A percentile compares a stretch with the other conserved stretches of the same genome.
Evolutionary conservation across 2,113 vertebrate species (phyloP).

Genomic region (Atherinomorus stipes): DNA sequence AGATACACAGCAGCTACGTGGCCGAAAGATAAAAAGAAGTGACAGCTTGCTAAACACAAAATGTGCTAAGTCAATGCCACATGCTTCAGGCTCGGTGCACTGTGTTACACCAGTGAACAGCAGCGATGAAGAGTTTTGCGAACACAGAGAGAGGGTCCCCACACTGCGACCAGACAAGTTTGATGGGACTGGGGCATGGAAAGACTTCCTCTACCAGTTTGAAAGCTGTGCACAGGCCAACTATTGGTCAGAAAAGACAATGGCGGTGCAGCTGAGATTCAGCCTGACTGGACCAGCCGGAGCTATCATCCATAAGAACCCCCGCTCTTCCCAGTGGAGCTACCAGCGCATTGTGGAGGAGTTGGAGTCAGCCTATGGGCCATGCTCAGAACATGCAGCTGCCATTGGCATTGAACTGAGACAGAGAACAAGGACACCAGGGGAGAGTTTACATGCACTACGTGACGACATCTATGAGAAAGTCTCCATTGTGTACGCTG

Average conservation of each 20-base stretch:
- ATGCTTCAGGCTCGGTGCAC: no score
- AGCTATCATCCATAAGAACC: background rate
- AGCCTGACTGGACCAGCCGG: background rate
- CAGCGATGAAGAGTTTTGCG: no score
- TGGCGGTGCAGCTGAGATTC: background rate
- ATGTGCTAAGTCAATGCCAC: no score
- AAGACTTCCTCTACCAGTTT: conserved; percentile 1
- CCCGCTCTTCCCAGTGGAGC: background rate
- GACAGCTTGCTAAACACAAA: no score
- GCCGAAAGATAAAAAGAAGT: no score
- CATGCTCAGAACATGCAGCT: background rate
- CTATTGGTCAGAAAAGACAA: no score
- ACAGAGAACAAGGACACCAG: background rate
- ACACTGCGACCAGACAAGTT: background rate
- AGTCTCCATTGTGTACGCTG: no score
- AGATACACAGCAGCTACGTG: no score
- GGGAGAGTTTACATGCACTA: no score
- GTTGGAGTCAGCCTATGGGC: background rate
- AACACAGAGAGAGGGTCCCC: no score
- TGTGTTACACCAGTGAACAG: no score
- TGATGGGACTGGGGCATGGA: background rate
- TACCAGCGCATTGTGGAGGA: background rate
- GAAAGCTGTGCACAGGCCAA: background rate
- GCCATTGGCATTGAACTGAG: background rate
- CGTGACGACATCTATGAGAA: no score